Base-by-base conservation (phyloP, 2,797 vertebrate genomes). In the Hipposideros larvatus region DNA sequence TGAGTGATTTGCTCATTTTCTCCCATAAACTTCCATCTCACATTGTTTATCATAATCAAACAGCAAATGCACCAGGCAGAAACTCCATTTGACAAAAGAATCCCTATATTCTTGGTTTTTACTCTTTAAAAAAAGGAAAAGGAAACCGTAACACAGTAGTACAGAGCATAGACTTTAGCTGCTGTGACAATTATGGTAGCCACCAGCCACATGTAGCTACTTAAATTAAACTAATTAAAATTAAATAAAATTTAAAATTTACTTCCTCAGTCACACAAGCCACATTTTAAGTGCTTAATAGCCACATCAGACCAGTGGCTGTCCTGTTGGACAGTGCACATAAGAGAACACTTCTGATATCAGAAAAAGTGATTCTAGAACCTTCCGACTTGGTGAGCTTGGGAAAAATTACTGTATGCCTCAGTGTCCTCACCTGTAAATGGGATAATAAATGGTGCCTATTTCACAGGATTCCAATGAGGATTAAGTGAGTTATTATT, bases 31-130 rank as follows among this genome's bases (percentile, higher is more conserved):
- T 16, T 75, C 22, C 4, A 78, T 66, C 55, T 89, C 89, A 77
- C 10, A 4, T 84, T 91, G 63, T 84, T 82, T 65, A 71, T 87
- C 41, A 79, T 41, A 73, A 91, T 92, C 55, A 77, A 91, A 53
- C 31, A 89, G 28, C n/a, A 77, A 87, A 93, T 6, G 15, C 28
- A 59, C 61, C 43, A 28, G n/a, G 13, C 14, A 75, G 57, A 41
- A 68, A 55, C 66, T 73, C 43, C 51, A 24, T 61, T 90, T 71
- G 34, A 34, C n/a, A 41, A 34, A 96, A 85, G 61, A 77, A 75
- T 82, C 41, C 53, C 74, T 89, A n/a, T 71, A 74, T 48, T 75
- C 53, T 84, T 91, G 37, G 18, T 15, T 63, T 55, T 90, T 18
- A 16, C 18, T 91, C 37, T 87, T 87, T 2, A 16, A 68, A 86